Conservation (phyloP, 2,113 vertebrate genomes). For the Lepus timidus region DNA sequence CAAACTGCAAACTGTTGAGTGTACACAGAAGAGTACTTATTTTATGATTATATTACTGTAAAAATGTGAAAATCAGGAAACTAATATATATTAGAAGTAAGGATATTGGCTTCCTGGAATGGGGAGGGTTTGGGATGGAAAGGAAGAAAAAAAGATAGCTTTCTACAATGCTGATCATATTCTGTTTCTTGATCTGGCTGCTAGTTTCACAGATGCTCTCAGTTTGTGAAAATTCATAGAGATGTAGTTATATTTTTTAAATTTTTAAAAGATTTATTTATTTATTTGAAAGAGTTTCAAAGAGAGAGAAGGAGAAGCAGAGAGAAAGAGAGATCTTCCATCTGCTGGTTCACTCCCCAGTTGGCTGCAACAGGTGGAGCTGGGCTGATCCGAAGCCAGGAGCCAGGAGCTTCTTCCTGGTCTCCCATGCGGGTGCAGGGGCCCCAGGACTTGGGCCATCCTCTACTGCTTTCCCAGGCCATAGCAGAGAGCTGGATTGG, state of each 20-base stretch:
- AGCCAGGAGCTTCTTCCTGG: too few species aligned
- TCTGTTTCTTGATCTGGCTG: background rate
- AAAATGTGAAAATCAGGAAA: background rate
- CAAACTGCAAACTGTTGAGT: background rate
- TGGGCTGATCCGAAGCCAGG: too few species aligned
- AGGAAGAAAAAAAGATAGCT: background rate
- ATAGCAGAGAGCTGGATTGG: too few species aligned
- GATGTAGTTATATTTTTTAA: background rate
- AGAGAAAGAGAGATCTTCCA: too few species aligned
- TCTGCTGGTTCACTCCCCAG: too few species aligned
- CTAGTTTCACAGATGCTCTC: background rate
- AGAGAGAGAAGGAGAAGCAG: too few species aligned
- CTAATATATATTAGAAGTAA: background rate
- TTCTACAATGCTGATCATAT: background rate
- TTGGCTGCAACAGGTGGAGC: too few species aligned
- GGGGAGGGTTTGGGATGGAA: background rate
- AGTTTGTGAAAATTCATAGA: conserved; percentile 37
- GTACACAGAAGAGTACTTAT: background rate
- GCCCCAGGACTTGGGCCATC: too few species aligned
- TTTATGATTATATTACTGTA: background rate
- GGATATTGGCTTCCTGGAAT: background rate
- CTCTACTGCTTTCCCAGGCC: too few species aligned
- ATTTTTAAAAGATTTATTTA: background rate
- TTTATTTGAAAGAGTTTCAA: too few species aligned
- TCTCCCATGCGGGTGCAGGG: too few species aligned